phyloP scores from a whole-genome alignment of 2,888 invertebrate genomes.

The Agriopis marginaria region DNA sequence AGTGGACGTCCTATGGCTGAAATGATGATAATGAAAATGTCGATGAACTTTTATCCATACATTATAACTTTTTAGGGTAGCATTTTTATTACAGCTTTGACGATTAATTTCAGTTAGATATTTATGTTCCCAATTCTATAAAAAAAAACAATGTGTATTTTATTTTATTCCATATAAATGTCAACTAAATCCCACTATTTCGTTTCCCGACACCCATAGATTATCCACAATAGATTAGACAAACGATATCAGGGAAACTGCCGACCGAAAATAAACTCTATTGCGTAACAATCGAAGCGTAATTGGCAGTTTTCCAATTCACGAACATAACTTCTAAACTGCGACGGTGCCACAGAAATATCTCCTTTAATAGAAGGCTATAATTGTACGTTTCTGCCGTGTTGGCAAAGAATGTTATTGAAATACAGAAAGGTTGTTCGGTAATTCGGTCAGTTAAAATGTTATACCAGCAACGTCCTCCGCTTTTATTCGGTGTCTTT shows the following conservation, averaged over 20 bases:
- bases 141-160: not conserved
- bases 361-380: conserved; percentile 43
- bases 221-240: conserved; percentile 36
- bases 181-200: conserved; percentile 24
- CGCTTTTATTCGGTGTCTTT: too few relatives aligned
- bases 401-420: conserved; percentile 38
- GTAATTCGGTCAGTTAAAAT: too few relatives aligned
- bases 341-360: conserved; percentile 44
- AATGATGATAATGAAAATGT: too few relatives aligned
- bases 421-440: conserved; percentile 21
- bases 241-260: conserved; percentile 33
- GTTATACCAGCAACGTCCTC: too few relatives aligned
- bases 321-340: conserved; percentile 39
- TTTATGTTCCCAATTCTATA: not conserved
- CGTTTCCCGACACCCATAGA: conserved; percentile 29
- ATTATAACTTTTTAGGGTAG: too few relatives aligned
- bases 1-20: too few relatives aligned
- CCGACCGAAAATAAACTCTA: conserved; percentile 34
- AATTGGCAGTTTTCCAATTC: conserved; percentile 48
- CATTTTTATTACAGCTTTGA: too few relatives aligned
- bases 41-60: too few relatives aligned
- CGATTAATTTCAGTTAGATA: too few relatives aligned
- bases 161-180: conserved; percentile 12
- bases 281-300: conserved; percentile 42
- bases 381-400: conserved; percentile 36